These are phyloP conservation scores for Ophthalmotilapia sp. DNA, from an alignment of 2,113 vertebrate species.

Conservation along the genomic window DNA sequence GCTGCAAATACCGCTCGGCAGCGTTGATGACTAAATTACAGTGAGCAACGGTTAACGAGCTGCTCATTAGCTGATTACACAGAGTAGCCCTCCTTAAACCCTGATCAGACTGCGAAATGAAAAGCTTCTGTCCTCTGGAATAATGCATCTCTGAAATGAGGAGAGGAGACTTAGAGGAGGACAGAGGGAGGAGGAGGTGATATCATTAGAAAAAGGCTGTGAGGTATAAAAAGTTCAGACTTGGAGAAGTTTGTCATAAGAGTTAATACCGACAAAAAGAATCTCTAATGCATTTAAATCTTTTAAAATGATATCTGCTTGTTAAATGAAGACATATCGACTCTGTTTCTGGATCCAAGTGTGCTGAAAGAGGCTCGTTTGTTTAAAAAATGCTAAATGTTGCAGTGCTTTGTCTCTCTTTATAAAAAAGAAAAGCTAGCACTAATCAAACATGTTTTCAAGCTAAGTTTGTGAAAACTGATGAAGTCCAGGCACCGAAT, in stretches of 20 bases:
- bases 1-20: not conserved
- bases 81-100: not conserved
- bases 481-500: fast-evolving
- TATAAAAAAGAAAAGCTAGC: not conserved
- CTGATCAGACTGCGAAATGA: not conserved
- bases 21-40: constrained; percentile 21
- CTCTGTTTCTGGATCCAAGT: not conserved
- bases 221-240: not conserved
- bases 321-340: not conserved
- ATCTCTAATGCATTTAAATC: not conserved
- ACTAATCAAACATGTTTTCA: not conserved
- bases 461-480: not conserved
- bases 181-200: not conserved
- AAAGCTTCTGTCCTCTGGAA: not conserved
- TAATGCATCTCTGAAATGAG: not conserved
- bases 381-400: not conserved
- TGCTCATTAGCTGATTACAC: constrained; percentile 24
- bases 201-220: not conserved
- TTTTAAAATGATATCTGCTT: not conserved
- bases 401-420: not conserved
- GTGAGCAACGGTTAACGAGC: constrained; percentile 9
- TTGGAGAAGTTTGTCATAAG: not conserved
- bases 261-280: not conserved
- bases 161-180: not conserved
- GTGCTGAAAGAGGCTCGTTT: not conserved